phyloP scores from a whole-genome alignment of 2,797 vertebrate genomes.

The Esox lucius region DNA sequence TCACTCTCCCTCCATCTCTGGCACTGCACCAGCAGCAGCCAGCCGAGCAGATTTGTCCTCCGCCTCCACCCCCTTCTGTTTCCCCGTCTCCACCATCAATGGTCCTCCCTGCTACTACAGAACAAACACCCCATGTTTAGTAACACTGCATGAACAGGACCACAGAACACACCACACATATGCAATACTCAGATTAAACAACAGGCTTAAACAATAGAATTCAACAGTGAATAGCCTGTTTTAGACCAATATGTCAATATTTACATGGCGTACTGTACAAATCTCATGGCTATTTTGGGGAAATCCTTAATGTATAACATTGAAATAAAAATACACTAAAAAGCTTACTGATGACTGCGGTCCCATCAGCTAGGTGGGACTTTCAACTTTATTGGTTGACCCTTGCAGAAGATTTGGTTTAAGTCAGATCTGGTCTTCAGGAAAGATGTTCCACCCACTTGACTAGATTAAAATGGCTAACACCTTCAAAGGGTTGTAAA shows the following conservation, averaged over 20 bases:
- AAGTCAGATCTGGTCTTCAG: too few relatives aligned
- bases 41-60: constrained; percentile 51
- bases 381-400: too few relatives aligned
- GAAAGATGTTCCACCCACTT: too few relatives aligned
- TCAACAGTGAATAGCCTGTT: not conserved
- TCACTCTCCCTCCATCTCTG: constrained; percentile 42
- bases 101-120: constrained; percentile 43
- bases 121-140: constrained; percentile 34
- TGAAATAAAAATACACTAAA: too few relatives aligned
- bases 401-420: too few relatives aligned
- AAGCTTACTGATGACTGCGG: too few relatives aligned
- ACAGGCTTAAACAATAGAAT: not conserved
- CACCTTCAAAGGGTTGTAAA: too few relatives aligned
- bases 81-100: constrained; percentile 32
- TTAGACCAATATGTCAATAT: not conserved
- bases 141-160: constrained; percentile 17
- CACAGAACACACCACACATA: not conserved
- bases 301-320: not conserved
- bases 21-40: constrained; percentile 55
- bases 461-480: too few relatives aligned
- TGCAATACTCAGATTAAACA: not conserved
- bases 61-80: constrained; percentile 10
- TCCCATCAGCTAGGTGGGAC: too few relatives aligned
- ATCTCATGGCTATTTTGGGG: not conserved
- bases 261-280: not conserved